Conservation (phyloP, 2,888 invertebrate genomes). For the Bimastos eiseni region DNA sequence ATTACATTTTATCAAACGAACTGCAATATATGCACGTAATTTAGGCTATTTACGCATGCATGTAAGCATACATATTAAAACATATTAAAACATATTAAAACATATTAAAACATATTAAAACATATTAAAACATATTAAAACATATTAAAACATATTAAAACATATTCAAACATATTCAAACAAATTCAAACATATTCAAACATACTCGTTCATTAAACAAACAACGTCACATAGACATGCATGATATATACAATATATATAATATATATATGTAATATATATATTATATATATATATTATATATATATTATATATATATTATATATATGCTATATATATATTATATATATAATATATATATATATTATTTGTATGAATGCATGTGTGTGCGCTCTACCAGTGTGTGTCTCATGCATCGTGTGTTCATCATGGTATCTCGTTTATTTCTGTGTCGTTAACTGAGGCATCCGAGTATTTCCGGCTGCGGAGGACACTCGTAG, state of each 20-base stretch:
- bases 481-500: constrained; percentile 15
- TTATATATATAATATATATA: too few relatives aligned
- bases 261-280: too few relatives aligned
- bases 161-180: background rate
- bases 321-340: too few relatives aligned
- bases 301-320: too few relatives aligned
- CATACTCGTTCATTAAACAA: background rate
- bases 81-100: background rate
- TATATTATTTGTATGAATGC: too few relatives aligned
- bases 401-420: background rate
- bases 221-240: background rate
- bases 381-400: background rate
- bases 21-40: background rate
- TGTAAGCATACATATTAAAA: background rate
- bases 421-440: background rate
- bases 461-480: background rate
- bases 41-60: background rate
- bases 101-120: background rate
- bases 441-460: background rate
- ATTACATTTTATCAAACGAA: too few relatives aligned
- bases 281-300: too few relatives aligned
- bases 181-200: background rate
- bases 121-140: background rate
- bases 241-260: too few relatives aligned
- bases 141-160: background rate